A percentile compares a stretch with the other conserved stretches of the same genome.
Conservation (phyloP, 1,140 invertebrate genomes). For the Anthonomus grandis region DNA sequence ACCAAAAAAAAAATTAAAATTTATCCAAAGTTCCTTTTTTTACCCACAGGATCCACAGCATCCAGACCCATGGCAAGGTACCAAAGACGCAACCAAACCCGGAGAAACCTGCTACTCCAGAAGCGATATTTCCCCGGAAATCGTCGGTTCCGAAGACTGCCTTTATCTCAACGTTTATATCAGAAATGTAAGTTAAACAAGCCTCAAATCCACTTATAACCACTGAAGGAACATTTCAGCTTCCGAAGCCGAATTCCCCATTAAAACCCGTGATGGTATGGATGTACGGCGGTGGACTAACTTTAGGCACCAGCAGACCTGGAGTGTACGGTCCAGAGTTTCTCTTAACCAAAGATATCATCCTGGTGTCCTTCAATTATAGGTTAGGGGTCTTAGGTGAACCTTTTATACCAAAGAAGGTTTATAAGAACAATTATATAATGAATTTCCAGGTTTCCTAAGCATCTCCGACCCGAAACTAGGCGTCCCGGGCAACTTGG, state of each 20-base stretch:
- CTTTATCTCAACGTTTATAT: slow-evolving; percentile 58
- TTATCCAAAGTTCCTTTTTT: too few species aligned
- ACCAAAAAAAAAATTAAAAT: too few species aligned
- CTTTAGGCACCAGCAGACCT: slow-evolving; percentile 55
- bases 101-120: slow-evolving; percentile 54
- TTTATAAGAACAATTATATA: too few species aligned
- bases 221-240: neutral
- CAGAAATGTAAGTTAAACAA: slow-evolving; percentile 41
- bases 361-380: slow-evolving; percentile 53
- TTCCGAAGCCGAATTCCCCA: neutral
- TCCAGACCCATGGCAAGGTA: slow-evolving; percentile 54
- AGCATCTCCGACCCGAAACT: slow-evolving; percentile 43
- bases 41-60: slow-evolving; percentile 58
- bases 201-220: neutral
- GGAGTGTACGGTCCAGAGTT: slow-evolving; percentile 59
- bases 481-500: slow-evolving; percentile 58
- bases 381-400: slow-evolving; percentile 52
- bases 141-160: slow-evolving; percentile 54
- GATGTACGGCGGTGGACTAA: slow-evolving; percentile 62
- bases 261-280: slow-evolving; percentile 60
- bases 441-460: slow-evolving; percentile 38
- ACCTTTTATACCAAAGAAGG: too few species aligned
- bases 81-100: slow-evolving; percentile 54
- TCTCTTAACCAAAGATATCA: slow-evolving; percentile 56
- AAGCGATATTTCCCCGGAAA: slow-evolving; percentile 20